Evolutionary conservation across 1,140 invertebrate genomes (phyloP), one percentile per base, ranked within the genome.

Genomic region (Drosophila novamexicana): DNA sequence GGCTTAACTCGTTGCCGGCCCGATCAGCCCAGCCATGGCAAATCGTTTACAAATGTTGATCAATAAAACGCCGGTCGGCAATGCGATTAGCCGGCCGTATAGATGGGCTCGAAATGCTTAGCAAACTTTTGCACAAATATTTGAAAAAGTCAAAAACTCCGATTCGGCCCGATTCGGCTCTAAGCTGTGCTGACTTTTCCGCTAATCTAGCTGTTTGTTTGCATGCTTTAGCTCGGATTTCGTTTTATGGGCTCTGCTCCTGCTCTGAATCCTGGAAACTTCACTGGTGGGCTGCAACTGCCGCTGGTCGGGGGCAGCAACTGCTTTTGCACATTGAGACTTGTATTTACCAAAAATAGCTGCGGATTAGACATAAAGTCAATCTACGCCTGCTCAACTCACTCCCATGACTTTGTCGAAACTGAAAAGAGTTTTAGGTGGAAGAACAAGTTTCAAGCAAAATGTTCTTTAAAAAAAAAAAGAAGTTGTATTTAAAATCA

Each of bases 21-120:
- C 64, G 44, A n/a, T 14, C 42, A 2, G 45, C 9, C 29, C 58
- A 12, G 59, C 81, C 81, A 86, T 85, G 70, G 22, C 59, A 71
- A 85, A 86, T 85, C 78, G 78, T 81, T 85, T 79, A 89, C 79
- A 88, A 89, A 80, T 88, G 83, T 88, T 88, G 83, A 88, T 88
- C 83, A 88, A 89, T 88, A 88, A 89, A 88, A 76, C 45, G 58
- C 66, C 52, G 49, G 73, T 59, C 73, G 68, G 66, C 83, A 72
- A 71, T 81, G 80, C 83, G 83, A 88, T 88, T 88, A 88, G 65
- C 75, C 85, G 80, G 84, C 22, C 22, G 22, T 22, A 22, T 22
- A 22, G 2, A 3, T 34, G 65, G 22, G 4, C 22, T 29, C 75
- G 73, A 75, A 72, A 68, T 62, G 62, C 61, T 32, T 39, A 34